phyloP scores from a whole-genome alignment of 1,140 invertebrate genomes.

The Drosophila sturtevanti region DNA sequence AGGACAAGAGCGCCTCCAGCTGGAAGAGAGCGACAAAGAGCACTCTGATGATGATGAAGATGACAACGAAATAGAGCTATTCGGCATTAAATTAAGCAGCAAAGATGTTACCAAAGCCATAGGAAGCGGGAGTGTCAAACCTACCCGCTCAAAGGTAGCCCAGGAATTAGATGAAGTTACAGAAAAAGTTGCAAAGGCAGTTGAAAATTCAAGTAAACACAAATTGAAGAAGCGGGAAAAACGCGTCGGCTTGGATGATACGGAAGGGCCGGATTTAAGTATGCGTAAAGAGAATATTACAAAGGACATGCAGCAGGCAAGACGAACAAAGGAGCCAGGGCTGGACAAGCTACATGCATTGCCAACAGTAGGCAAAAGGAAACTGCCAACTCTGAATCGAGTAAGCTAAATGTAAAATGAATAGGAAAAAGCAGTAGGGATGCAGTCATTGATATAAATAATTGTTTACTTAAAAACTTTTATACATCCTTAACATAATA shows the following conservation, averaged over 20 bases:
- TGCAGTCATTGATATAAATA: no score
- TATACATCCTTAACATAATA: no score
- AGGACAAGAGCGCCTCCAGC: not conserved
- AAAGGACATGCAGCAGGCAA: conserved; percentile 86
- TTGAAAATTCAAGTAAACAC: conserved; percentile 33
- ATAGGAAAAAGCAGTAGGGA: not conserved
- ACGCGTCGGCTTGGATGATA: conserved; percentile 83
- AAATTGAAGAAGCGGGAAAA: conserved; percentile 43
- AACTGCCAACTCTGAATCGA: conserved; percentile 85
- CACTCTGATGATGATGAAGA: conserved; percentile 8
- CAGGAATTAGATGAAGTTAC: conserved; percentile 34
- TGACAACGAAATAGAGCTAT: conserved; percentile 52
- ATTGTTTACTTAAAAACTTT: no score
- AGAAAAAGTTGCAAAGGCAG: conserved; percentile 38
- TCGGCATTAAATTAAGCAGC: conserved; percentile 51
- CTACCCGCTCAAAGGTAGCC: conserved; percentile 26
- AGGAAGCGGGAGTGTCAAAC: not conserved
- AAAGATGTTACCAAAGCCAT: conserved; percentile 41
- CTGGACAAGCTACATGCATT: conserved; percentile 87
- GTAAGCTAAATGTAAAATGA: conserved; percentile 80
- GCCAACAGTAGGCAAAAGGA: conserved; percentile 85
- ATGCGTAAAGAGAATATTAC: conserved; percentile 83
- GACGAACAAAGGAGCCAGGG: conserved; percentile 84
- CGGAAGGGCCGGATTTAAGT: conserved; percentile 81
- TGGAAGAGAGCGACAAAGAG: not conserved